Evolutionary conservation across 2,888 invertebrate species (phyloP), one percentile per base, ranked within the genome.

Genomic region (Herminia tarsipennalis): DNA sequence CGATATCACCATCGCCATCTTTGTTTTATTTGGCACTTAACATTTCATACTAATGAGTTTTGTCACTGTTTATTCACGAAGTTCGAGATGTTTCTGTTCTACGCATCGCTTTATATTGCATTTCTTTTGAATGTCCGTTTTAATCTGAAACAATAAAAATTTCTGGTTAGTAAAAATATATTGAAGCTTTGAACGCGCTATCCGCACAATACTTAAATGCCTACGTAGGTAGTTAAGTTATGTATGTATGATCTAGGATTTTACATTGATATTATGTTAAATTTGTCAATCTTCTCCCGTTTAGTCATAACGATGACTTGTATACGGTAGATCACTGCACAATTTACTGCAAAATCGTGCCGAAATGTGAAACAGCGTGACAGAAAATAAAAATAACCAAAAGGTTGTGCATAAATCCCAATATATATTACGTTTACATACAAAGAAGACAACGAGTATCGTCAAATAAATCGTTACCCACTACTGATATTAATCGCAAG

Each of bases 1-100:
- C 41, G 91, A 91, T 81, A 91, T 88, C 50, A 90, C 91, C 90
- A 91, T 91, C 68, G 91, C 91, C 91, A 91, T 91, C 62, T 83
- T 88, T 25, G 24, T n/a, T 21, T 73, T 52, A 85, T 87, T 63
- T 79, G 85, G 56, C 74, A 78, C 75, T 76, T 76, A 82, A 86
- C 87, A 85, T 74, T 76, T 80, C 83, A 83, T 85, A 36, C 36
- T 69, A 58, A 78, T 36, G 39, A 37, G 37, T 47, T 41, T 21
- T 34, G 25, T 45, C 40, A 49, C 38, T 49, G n/a, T 25, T 21
- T 52, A 18, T 25, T 44, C 47, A 44, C 35, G 52, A 56, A 56
- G 57, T 70, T 52, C 56, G 54, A 27, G 33, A 35, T 27, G 22
- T 17, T 25, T 38, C 4, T 27, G 30, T 52, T 42, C 34, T 37